Conservation (phyloP, 92 coral and sea anemone species). For the Actinostola sp. region DNA sequence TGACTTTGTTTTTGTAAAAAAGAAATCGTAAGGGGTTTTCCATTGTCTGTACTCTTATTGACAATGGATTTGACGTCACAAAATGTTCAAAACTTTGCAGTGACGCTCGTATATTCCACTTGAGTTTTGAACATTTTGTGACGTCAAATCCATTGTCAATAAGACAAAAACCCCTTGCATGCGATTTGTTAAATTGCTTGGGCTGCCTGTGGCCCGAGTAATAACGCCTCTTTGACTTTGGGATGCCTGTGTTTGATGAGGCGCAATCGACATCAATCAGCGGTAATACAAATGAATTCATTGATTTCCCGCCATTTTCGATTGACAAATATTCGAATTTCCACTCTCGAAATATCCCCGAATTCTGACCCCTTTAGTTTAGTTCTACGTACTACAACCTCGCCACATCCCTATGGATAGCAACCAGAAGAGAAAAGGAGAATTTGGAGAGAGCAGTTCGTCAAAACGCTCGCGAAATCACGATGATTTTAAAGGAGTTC, state of each 20-base stretch:
- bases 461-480: slow-evolving; percentile 80
- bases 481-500: slow-evolving; percentile 42
- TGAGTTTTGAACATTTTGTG: too few species aligned
- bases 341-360: not conserved
- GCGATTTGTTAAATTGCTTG: too few species aligned
- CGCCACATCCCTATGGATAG: slow-evolving; percentile 46
- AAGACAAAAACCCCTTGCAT: too few species aligned
- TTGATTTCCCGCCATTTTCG: slow-evolving; percentile 77
- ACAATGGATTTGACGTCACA: too few species aligned
- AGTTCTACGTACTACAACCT: not conserved
- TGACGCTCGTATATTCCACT: too few species aligned
- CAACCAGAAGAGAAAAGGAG: slow-evolving; percentile 75
- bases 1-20: too few species aligned
- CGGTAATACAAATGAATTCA: slow-evolving; percentile 25
- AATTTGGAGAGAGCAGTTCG: slow-evolving; percentile 39
- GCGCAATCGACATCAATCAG: slow-evolving; percentile 26
- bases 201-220: too few species aligned
- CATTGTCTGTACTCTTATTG: too few species aligned
- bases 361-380: not conserved
- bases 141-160: too few species aligned
- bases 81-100: too few species aligned
- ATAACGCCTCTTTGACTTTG: too few species aligned
- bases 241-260: slow-evolving; percentile 14
- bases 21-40: too few species aligned
- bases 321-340: slow-evolving; percentile 9